Evolutionary conservation across 2,888 invertebrate species (phyloP).

Genomic region (Rutpela maculata): DNA sequence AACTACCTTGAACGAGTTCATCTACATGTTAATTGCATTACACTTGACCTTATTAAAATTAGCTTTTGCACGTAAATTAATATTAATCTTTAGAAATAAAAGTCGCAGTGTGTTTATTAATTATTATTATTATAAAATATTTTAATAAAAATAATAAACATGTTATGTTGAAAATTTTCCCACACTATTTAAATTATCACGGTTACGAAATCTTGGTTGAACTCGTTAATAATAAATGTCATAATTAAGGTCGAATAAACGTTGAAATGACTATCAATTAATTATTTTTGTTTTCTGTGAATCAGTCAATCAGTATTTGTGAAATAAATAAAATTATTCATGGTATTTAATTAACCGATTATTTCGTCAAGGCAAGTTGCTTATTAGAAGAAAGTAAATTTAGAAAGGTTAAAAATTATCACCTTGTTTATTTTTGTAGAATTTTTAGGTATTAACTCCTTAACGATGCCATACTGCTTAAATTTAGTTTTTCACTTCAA

Average conservation of each 20-base stretch:
- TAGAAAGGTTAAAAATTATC: too few relatives aligned
- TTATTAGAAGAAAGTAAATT: too few relatives aligned
- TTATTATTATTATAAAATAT: neutral
- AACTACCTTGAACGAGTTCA: neutral
- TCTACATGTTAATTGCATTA: neutral
- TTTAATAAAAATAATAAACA: slow-evolving; percentile 9
- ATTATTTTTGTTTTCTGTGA: slow-evolving; percentile 4
- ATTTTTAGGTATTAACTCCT: too few relatives aligned
- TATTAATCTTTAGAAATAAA: neutral
- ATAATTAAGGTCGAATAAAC: slow-evolving; percentile 25
- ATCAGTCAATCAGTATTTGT: slow-evolving; percentile 9
- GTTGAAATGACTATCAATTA: neutral
- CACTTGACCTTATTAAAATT: neutral
- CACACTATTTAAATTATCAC: slow-evolving; percentile 12
- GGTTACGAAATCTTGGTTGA: slow-evolving; percentile 13
- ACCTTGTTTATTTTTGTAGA: too few relatives aligned
- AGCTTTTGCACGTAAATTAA: neutral
- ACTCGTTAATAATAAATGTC: slow-evolving; percentile 16
- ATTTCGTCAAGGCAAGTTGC: too few relatives aligned
- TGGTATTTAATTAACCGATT: too few relatives aligned
- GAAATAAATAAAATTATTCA: neutral
- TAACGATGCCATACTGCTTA: too few relatives aligned
- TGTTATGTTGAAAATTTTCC: slow-evolving; percentile 11
- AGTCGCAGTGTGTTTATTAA: neutral
- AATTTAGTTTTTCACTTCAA: too few relatives aligned